phyloP scores from a whole-genome alignment of 1,140 invertebrate species.

The silkworm (Bombyx mori) region ASM3026992v2 NC_085119.1:8815001-8815500 shows the following conservation, averaged over 20 bases:
- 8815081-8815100: constrained; percentile 31
- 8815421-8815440: too few species aligned
- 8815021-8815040: too few species aligned
- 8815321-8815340: neutral
- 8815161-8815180: constrained; percentile 71
- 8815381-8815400: too few species aligned
- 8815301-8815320: constrained; percentile 20
- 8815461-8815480: constrained; percentile 36
- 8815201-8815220: constrained; percentile 68
- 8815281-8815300: constrained; percentile 59
- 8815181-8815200: constrained; percentile 72
- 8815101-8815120: constrained; percentile 29
- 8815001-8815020: too few species aligned
- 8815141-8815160: constrained; percentile 71
- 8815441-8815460: constrained; percentile 66
- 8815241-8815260: constrained; percentile 68
- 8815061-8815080: constrained; percentile 57
- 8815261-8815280: constrained; percentile 47
- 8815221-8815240: constrained; percentile 72
- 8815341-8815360: neutral
- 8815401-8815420: too few species aligned
- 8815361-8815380: neutral
- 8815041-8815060: constrained; percentile 47
- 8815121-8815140: constrained; percentile 52
- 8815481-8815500: constrained; percentile 10